These are phyloP conservation scores for Chrysopilus asiliformis DNA, from an alignment of 2,888 invertebrate genomes.

Conservation along the genomic window DNA sequence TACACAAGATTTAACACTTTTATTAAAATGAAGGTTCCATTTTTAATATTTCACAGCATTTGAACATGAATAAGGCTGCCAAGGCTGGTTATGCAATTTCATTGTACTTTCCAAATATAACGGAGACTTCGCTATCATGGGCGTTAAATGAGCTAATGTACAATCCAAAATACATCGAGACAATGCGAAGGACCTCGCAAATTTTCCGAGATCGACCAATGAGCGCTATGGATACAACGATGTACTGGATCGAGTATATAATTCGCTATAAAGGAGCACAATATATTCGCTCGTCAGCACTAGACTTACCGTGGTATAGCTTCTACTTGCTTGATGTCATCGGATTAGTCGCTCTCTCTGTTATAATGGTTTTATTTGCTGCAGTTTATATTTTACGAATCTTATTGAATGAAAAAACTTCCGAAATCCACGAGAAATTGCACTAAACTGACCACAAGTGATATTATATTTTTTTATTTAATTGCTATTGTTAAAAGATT, in stretches of 20 bases:
- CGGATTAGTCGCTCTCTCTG: conserved; percentile 3
- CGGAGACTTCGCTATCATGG: conserved; percentile 21
- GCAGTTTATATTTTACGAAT: no score
- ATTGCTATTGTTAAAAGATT: no score
- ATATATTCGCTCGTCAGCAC: conserved; percentile 30
- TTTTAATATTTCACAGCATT: conserved; percentile 24
- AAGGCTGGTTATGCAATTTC: conserved; percentile 30
- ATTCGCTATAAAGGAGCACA: conserved; percentile 33
- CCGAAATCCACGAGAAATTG: no score
- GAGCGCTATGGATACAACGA: conserved; percentile 28
- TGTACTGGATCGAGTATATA: conserved; percentile 37
- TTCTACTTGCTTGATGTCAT: conserved; percentile 34
- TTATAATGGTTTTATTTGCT: neutral
- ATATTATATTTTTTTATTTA: neutral
- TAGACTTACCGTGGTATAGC: conserved; percentile 31
- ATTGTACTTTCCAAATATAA: conserved; percentile 28
- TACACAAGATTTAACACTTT: neutral
- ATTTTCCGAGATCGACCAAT: conserved; percentile 33
- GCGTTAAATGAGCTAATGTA: conserved; percentile 30
- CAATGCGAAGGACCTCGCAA: conserved; percentile 25
- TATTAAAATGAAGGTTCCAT: no score
- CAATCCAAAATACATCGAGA: conserved; percentile 29
- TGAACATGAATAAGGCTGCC: conserved; percentile 31
- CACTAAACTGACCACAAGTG: neutral
- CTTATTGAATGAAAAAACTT: no score